phyloP scores from a whole-genome alignment of 2,113 vertebrate species.

The Thomomys bottae region DNA sequence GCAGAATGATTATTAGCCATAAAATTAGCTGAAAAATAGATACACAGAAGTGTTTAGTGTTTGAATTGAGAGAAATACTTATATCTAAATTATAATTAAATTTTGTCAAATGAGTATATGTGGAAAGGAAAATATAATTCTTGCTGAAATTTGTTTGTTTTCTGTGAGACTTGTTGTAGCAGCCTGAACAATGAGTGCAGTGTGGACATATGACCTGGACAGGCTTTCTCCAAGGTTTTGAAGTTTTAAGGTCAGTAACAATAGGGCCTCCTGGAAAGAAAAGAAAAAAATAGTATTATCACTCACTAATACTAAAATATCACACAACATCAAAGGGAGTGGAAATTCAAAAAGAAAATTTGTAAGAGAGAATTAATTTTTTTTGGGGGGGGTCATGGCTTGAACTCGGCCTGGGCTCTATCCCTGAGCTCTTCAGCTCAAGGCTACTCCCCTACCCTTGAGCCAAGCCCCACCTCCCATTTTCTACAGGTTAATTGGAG shows the following conservation, averaged over 20 bases:
- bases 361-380: neutral
- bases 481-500: no score
- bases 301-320: neutral
- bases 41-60: slow-evolving; percentile 49
- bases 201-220: no score
- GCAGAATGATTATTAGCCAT: slow-evolving; percentile 78
- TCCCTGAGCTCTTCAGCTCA: no score
- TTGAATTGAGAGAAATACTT: slow-evolving; percentile 32
- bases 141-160: neutral
- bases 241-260: neutral
- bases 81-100: slow-evolving; percentile 35
- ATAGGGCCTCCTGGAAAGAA: neutral
- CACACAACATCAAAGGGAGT: neutral
- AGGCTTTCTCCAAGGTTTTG: no score
- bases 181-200: neutral
- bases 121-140: slow-evolving; percentile 1
- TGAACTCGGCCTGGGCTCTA: no score
- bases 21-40: slow-evolving; percentile 75
- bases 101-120: slow-evolving; percentile 31
- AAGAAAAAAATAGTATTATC: neutral
- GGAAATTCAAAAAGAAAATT: slow-evolving; percentile 1
- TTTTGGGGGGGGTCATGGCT: no score
- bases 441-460: no score
- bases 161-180: neutral
- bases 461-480: no score